Conservation (phyloP, 2,797 vertebrate species). For the Falco naumanni region DNA sequence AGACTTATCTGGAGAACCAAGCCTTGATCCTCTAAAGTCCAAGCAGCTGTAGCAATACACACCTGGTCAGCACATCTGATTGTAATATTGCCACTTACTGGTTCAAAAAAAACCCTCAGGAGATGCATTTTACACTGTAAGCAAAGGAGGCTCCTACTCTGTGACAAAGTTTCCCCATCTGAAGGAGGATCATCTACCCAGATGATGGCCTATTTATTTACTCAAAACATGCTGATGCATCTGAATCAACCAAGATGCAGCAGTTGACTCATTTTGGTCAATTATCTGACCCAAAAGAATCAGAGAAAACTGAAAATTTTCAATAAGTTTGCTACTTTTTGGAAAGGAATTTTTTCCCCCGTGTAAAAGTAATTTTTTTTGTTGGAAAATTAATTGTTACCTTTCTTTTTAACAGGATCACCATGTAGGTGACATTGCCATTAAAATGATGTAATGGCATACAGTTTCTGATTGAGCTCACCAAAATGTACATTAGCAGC, state of each 20-base stretch:
- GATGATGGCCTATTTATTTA: neutral
- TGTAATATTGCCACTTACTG: neutral
- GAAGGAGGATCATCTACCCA: neutral
- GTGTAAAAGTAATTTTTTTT: neutral
- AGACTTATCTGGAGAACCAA: neutral
- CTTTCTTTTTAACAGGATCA: neutral
- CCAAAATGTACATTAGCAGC: neutral
- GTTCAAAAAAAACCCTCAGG: neutral
- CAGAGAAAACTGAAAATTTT: neutral
- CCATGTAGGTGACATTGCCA: neutral
- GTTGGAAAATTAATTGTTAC: neutral
- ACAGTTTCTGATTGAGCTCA: neutral
- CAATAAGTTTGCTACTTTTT: neutral
- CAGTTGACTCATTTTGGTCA: neutral
- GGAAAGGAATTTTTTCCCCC: neutral
- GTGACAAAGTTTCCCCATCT: neutral
- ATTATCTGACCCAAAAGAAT: neutral
- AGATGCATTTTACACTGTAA: neutral
- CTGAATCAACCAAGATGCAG: neutral
- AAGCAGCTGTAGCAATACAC: rapidly evolving
- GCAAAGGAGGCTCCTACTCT: neutral
- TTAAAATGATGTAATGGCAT: neutral
- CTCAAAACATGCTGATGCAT: neutral
- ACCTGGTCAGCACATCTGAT: neutral
- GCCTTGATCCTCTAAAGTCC: neutral